Conservation (phyloP, 2,797 vertebrate genomes). For the Cirrhinus mrigala region DNA sequence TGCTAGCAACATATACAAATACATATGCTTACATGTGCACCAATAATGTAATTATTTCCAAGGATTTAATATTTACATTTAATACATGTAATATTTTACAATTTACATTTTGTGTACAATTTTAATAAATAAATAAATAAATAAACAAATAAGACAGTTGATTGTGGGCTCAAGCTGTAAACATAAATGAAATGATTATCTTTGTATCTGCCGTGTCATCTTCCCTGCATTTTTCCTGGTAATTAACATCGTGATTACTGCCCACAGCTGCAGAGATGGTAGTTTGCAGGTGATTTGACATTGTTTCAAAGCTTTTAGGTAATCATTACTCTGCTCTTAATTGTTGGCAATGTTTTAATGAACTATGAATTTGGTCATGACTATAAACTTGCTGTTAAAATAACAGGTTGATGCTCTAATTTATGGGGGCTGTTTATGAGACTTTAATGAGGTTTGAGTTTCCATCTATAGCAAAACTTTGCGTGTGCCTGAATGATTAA, state of each 20-base stretch:
- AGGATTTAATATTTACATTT: too few species aligned
- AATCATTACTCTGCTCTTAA: conserved; percentile 1
- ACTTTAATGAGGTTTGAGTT: neutral
- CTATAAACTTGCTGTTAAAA: conserved; percentile 7
- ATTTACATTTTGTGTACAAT: too few species aligned
- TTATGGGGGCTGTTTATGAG: conserved; percentile 9
- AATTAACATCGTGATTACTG: conserved; percentile 28
- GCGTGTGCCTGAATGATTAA: neutral
- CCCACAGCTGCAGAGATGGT: neutral
- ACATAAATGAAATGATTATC: neutral
- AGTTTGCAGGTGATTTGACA: neutral
- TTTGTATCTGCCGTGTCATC: neutral
- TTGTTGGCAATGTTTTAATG: conserved; percentile 14
- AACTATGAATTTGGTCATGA: neutral
- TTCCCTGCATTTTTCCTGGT: neutral
- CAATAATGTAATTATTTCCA: too few species aligned
- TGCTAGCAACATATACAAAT: too few species aligned
- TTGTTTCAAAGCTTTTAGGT: conserved; percentile 23
- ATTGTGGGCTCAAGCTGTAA: neutral
- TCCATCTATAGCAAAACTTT: neutral
- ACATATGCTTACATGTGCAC: too few species aligned
- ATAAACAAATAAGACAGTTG: neutral
- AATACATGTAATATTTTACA: too few species aligned
- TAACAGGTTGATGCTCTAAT: neutral
- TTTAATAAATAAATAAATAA: neutral